A percentile compares a stretch with the other conserved stretches of the same genome.
Evolutionary conservation across 2,113 vertebrate genomes (phyloP).

Genomic region (Microtus ochrogaster): DNA sequence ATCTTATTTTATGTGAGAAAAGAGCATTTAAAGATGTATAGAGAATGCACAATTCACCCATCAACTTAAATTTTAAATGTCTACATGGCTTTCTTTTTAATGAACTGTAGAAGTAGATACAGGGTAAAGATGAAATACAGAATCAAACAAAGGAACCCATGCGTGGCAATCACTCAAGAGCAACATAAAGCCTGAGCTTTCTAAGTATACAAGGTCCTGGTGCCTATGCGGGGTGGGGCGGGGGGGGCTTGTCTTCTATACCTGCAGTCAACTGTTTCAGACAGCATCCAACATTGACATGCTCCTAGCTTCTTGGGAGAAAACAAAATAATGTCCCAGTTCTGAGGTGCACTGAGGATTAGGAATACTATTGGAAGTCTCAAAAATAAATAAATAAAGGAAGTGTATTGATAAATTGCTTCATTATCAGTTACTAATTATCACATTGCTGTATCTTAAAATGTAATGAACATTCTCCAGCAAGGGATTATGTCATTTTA

Average conservation of each 20-base stretch:
- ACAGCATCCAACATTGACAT: neutral
- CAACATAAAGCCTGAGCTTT: neutral
- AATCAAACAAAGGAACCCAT: neutral
- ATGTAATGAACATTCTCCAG: slow-evolving; percentile 3
- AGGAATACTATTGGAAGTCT: neutral
- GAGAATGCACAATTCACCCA: neutral
- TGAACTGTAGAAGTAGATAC: neutral
- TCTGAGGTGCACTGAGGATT: neutral
- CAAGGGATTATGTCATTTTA: neutral
- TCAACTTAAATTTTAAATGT: slow-evolving; percentile 45
- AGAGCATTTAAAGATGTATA: slow-evolving; percentile 25
- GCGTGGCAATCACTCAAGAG: neutral
- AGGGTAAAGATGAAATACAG: neutral
- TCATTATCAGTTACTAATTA: neutral
- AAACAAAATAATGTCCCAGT: neutral
- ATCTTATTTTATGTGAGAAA: slow-evolving; percentile 19
- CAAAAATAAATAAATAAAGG: neutral
- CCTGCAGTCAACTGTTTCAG: neutral
- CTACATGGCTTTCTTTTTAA: slow-evolving; percentile 29
- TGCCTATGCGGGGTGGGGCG: too few relatives aligned
- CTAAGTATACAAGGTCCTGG: neutral
- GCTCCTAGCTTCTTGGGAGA: neutral
- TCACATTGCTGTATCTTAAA: neutral
- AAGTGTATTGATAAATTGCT: neutral
- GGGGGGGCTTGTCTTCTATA: neutral